Evolutionary conservation across 2,888 invertebrate genomes (phyloP).

Genomic region (Lysandra coridon): DNA sequence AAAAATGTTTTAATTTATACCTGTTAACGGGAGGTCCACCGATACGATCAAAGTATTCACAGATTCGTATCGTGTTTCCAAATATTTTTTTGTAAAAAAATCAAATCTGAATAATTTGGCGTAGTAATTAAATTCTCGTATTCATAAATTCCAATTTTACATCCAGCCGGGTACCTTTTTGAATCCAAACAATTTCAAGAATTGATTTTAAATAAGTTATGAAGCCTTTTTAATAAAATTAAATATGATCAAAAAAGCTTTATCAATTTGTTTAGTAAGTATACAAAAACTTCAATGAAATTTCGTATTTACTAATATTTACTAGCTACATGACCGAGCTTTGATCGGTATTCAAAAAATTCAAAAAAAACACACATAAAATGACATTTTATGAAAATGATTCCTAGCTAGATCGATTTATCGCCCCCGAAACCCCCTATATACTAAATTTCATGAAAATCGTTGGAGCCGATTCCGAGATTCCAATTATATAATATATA

Average conservation of each 20-base stretch:
- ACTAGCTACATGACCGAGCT: too few relatives aligned
- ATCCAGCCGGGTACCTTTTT: conserved; percentile 13
- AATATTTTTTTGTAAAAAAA: conserved; percentile 9
- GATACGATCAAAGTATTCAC: conserved; percentile 15
- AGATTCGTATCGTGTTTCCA: conserved; percentile 9
- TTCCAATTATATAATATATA: too few relatives aligned
- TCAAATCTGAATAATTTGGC: not conserved
- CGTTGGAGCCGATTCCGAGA: too few relatives aligned
- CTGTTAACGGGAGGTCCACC: not conserved
- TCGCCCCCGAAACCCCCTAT: too few relatives aligned
- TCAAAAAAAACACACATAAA: too few relatives aligned
- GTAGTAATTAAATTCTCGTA: conserved; percentile 18
- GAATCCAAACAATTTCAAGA: conserved; percentile 5
- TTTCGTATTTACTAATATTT: too few relatives aligned
- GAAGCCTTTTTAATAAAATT: not conserved
- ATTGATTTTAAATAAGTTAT: not conserved
- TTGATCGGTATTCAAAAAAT: too few relatives aligned
- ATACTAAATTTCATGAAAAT: too few relatives aligned
- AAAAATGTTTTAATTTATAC: conserved; percentile 15
- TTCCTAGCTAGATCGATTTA: too few relatives aligned
- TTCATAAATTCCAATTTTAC: conserved; percentile 2
- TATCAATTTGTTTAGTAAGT: too few relatives aligned
- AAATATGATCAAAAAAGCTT: not conserved
- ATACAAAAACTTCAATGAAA: too few relatives aligned
- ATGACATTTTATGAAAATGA: too few relatives aligned